phyloP scores from a whole-genome alignment of 2,888 invertebrate genomes.

The Drosophila greeni region DNA sequence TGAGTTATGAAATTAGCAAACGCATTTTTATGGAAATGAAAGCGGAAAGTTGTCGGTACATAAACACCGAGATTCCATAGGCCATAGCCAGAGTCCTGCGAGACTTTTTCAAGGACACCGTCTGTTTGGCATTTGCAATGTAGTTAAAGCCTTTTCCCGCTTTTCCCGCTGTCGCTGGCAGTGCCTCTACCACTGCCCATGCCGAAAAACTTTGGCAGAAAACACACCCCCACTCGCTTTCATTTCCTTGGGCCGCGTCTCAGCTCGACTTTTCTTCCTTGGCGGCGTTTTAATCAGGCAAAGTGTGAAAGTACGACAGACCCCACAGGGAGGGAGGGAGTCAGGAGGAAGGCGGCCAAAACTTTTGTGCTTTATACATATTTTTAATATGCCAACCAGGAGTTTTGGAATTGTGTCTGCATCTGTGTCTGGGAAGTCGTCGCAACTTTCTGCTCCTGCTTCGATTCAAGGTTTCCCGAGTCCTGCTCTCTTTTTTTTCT shows the following conservation, averaged over 20 bases:
- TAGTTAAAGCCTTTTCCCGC: constrained; percentile 63
- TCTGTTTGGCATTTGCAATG: constrained; percentile 40
- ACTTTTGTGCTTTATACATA: constrained; percentile 45
- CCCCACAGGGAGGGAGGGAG: background rate
- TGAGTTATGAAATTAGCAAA: constrained; percentile 71
- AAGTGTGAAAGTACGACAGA: constrained; percentile 47
- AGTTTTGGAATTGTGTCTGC: constrained; percentile 40
- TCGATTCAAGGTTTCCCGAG: constrained; percentile 16
- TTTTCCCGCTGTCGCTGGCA: constrained; percentile 16
- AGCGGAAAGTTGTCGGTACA: constrained; percentile 41
- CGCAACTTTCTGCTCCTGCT: constrained; percentile 29
- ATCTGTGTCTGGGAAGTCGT: constrained; percentile 44
- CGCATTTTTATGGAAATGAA: constrained; percentile 65
- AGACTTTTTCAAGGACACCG: constrained; percentile 65
- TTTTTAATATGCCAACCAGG: constrained; percentile 47
- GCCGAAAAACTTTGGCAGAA: constrained; percentile 56
- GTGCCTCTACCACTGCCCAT: background rate
- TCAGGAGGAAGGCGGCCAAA: constrained; percentile 34
- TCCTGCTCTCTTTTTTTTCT: background rate
- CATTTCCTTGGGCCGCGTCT: constrained; percentile 14
- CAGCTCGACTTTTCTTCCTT: constrained; percentile 20
- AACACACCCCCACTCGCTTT: constrained; percentile 21
- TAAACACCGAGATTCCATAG: constrained; percentile 39
- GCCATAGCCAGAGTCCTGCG: constrained; percentile 31
- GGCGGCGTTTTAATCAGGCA: constrained; percentile 48